Conservation (phyloP, 2,113 vertebrate species). For the Ranitomeya variabilis region DNA sequence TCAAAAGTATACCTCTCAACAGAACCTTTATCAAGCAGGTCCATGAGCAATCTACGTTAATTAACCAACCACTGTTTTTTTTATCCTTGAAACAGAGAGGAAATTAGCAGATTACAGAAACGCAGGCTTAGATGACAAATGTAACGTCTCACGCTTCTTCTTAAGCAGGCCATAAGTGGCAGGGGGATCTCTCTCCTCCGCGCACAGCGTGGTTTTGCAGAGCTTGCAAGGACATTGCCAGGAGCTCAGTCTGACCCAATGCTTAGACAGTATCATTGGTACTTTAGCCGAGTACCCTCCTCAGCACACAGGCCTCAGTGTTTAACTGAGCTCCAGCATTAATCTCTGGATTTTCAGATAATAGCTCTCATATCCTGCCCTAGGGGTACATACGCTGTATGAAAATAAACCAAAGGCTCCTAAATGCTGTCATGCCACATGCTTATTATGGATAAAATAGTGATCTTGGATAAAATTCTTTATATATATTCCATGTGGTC, state of each 20-base stretch:
- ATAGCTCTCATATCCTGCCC: conserved; percentile 38
- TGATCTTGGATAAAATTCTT: background rate
- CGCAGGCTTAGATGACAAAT: background rate
- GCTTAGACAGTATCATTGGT: conserved; percentile 16
- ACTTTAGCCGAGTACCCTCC: background rate
- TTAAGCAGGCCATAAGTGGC: background rate
- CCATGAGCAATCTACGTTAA: background rate
- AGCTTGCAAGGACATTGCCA: conserved; percentile 42
- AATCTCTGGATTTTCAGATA: conserved; percentile 22
- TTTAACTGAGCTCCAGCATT: conserved; percentile 1
- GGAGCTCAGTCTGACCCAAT: conserved; percentile 12
- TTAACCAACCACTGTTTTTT: background rate
- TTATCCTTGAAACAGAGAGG: background rate
- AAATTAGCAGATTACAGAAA: conserved; percentile 7
- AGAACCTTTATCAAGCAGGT: background rate
- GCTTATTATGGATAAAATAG: background rate
- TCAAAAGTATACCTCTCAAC: background rate
- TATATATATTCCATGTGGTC: background rate
- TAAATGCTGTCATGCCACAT: background rate
- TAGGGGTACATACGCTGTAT: background rate
- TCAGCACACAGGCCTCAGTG: background rate
- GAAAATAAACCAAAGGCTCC: background rate
- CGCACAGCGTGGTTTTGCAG: background rate
- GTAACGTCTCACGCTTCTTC: background rate
- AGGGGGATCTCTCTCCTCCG: background rate